These are phyloP conservation scores for Acanthosoma haemorrhoidale DNA, from an alignment of 2,888 invertebrate species.

Conservation along the genomic window DNA sequence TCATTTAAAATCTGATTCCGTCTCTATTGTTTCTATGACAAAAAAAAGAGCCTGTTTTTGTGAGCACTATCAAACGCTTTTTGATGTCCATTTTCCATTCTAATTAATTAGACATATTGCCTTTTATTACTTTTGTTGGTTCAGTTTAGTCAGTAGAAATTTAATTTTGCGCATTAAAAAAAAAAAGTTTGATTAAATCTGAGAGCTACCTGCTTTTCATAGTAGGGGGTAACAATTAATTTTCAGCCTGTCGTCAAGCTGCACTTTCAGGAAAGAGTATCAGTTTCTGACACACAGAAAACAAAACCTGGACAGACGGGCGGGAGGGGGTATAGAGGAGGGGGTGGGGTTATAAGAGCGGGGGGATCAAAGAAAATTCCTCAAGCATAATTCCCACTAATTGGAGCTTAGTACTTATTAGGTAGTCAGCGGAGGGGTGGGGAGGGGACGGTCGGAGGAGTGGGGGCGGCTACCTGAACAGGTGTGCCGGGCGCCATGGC, in stretches of 20 bases:
- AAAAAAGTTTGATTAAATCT: too few species aligned
- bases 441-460: not conserved
- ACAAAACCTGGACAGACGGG: not conserved
- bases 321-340: not conserved
- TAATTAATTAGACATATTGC: too few species aligned
- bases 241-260: not conserved
- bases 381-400: slow-evolving; percentile 38
- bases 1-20: too few species aligned
- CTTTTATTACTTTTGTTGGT: too few species aligned
- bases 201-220: too few species aligned
- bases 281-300: not conserved
- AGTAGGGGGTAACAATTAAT: too few species aligned
- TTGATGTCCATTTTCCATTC: too few species aligned
- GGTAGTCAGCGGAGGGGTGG: not conserved
- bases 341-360: not conserved
- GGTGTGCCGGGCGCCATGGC: slow-evolving; percentile 47
- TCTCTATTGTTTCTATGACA: too few species aligned
- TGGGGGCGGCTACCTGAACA: slow-evolving; percentile 12
- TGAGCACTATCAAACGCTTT: too few species aligned
- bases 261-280: not conserved
- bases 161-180: too few species aligned
- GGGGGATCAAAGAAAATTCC: slow-evolving; percentile 35
- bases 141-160: too few species aligned
- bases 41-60: too few species aligned
- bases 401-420: slow-evolving; percentile 36